Conservation (phyloP, 2,113 vertebrate species). For the Hydrolagus affinis region DNA sequence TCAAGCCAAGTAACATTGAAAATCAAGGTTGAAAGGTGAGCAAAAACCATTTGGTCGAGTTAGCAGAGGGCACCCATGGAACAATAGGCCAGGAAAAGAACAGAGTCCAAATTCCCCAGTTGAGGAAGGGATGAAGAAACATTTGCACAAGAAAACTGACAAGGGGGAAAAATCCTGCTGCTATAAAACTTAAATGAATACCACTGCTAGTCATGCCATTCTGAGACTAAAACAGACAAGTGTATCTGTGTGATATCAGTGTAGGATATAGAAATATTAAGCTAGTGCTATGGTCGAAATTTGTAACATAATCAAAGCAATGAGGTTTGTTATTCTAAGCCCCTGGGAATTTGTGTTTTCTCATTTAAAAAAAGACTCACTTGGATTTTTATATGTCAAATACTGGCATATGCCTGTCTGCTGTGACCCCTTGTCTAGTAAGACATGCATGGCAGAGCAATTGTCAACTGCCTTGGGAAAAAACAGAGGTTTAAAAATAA, state of each 20-base stretch:
- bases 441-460: conserved; percentile 34
- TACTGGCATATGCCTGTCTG: conserved; percentile 19
- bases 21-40: too few species aligned
- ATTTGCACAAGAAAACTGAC: too few species aligned
- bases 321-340: conserved; percentile 4
- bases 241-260: background rate
- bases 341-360: conserved; percentile 34
- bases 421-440: conserved; percentile 28
- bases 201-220: background rate
- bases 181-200: background rate
- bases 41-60: too few species aligned
- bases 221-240: background rate
- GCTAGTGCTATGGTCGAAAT: background rate
- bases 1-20: too few species aligned
- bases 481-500: conserved; percentile 32
- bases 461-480: conserved; percentile 23
- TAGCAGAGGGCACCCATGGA: too few species aligned
- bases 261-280: background rate
- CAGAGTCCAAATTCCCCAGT: too few species aligned
- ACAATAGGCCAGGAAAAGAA: too few species aligned
- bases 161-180: too few species aligned
- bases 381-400: conserved; percentile 35
- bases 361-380: conserved; percentile 13
- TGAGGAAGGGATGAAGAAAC: too few species aligned
- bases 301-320: conserved; percentile 1